Evolutionary conservation across 2,797 vertebrate genomes (phyloP), one percentile per base, ranked within the genome.

Genomic region (Gymnoscopelus braueri): DNA sequence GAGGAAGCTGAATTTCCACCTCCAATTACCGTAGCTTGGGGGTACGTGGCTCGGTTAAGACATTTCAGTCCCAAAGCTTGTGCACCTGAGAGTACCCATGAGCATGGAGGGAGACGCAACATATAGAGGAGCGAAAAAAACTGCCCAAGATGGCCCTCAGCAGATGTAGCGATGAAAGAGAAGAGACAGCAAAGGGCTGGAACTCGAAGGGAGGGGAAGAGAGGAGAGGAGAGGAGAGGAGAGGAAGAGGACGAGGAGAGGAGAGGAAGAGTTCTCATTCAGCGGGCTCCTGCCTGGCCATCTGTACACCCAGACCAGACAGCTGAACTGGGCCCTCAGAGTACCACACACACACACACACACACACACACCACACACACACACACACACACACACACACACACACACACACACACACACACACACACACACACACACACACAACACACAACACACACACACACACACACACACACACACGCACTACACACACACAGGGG

Each of bases 1-100:
- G 91, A 93, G 92, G 93, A 93, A 91, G 92, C 92, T 89, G 93
- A 93, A 93, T 94, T 94, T 93, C 93, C 93, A 94, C 93, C 93
- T 94, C 93, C 92, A 93, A 94, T 94, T 94, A 94, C 92, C 90
- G 92, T 94, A 92, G 92, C 92, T 93, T 83, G 87, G 77, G 93
- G 92, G 89, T 91, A 92, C 86, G 88, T 82, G 90, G 90, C 91
- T 91, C 88, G 87, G 88, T 89, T 93, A 93, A 92, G 91, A 93
- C 92, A 91, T 92, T 92, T 93, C 93, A 92, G 91, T 44, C 91
- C 91, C 86, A 85, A 88, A 87, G 80, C 89, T 83, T 87, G 85
- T 39, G 79, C 72, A 72, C 86, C 91, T 84, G 84, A 91, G 90
- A 89, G 89, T 82, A 78, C 67, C 67, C 81, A 82, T 89, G 87